A percentile compares a stretch with the other conserved stretches of the same genome.
Evolutionary conservation across 2,888 invertebrate species (phyloP).

Genomic region (Drosophila anomelani): DNA sequence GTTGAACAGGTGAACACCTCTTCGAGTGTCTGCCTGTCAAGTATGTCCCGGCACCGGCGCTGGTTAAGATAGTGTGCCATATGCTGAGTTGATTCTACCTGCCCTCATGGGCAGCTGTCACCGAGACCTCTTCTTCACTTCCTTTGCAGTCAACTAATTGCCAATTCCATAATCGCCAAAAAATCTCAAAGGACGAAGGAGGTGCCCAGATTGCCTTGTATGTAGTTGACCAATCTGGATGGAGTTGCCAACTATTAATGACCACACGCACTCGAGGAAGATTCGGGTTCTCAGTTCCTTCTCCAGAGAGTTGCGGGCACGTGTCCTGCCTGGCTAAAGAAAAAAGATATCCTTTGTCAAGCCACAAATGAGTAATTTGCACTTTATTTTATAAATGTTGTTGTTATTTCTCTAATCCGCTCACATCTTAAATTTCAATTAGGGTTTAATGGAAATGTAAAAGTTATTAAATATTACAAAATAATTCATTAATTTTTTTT

Average conservation of each 20-base stretch:
- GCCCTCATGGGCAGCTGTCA: constrained; percentile 23
- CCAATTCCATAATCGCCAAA: constrained; percentile 30
- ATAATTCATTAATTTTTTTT: no score
- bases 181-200: constrained; percentile 18
- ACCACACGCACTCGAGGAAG: constrained; percentile 41
- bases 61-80: constrained; percentile 18
- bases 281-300: background rate
- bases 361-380: background rate
- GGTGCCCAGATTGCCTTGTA: constrained; percentile 17
- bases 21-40: constrained; percentile 15
- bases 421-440: background rate
- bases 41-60: constrained; percentile 7
- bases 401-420: background rate
- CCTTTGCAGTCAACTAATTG: constrained; percentile 19
- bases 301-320: background rate
- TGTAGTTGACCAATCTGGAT: constrained; percentile 15
- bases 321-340: constrained; percentile 3
- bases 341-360: background rate
- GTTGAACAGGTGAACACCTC: constrained; percentile 26
- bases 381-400: background rate
- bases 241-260: constrained; percentile 54
- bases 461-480: background rate
- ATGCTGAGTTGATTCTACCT: constrained; percentile 27
- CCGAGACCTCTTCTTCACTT: background rate
- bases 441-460: background rate